phyloP scores from a whole-genome alignment of 1,140 invertebrate species.

The Neodiprion virginianus region DNA sequence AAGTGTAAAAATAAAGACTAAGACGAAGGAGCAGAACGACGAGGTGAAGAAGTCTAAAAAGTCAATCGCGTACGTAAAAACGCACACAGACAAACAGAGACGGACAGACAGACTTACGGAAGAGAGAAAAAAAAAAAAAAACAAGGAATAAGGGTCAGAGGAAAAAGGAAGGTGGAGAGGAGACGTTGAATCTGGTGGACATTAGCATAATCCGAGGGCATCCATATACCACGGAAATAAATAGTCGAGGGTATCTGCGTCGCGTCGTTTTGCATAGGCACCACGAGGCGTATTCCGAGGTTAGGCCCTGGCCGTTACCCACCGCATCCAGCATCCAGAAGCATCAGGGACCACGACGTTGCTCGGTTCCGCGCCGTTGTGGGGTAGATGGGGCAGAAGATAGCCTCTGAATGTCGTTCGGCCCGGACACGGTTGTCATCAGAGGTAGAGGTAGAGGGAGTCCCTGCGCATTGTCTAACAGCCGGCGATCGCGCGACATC shows the following conservation, averaged over 20 bases:
- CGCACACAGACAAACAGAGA: no score
- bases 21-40: background rate
- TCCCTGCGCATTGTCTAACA: no score
- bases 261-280: background rate
- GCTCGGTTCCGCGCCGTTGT: background rate
- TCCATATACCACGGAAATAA: constrained; percentile 5
- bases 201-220: constrained; percentile 2
- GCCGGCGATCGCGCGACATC: no score
- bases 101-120: background rate
- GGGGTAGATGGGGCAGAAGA: constrained; percentile 1
- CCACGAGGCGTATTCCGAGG: no score
- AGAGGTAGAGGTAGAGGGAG: background rate
- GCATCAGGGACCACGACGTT: background rate
- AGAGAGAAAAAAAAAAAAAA: background rate
- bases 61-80: no score
- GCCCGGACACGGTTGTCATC: constrained; percentile 1
- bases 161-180: background rate
- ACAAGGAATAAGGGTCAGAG: background rate
- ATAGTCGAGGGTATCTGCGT: background rate
- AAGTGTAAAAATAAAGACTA: background rate
- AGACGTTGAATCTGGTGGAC: constrained; percentile 4
- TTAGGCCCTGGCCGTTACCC: no score
- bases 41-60: background rate
- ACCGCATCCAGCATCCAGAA: no score
- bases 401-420: constrained; percentile 6